Evolutionary conservation across 2,797 vertebrate genomes (phyloP), one percentile per base, ranked within the genome.

Genomic region (Scolopax rusticola): DNA sequence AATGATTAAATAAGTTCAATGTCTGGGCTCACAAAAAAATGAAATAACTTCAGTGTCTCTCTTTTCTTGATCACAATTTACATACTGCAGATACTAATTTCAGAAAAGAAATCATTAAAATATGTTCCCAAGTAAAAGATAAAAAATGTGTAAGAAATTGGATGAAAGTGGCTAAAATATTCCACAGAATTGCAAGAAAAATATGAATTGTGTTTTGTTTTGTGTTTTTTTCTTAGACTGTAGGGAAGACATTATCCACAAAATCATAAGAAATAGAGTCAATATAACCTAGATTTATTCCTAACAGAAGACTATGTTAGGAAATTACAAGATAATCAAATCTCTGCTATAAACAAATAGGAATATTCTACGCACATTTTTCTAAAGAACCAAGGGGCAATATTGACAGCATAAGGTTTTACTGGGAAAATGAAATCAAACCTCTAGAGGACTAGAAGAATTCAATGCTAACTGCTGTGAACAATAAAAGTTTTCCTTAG

Each of bases 321-420:
- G 85, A 96, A 95, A 95, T 95, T 90, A 93, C 47, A 89, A 88
- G 89, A 90, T 93, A 95, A 96, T 95, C 43, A 95, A 63, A 91
- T 93, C 83, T 93, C 28, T 3, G 11, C 84, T 91, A 19, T 67
- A 93, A 95, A 89, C 73, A 90, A 96, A 93, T 69, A 53, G 80
- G 63, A 95, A 79, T 47, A 91, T 86, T 91, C 73, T 83, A 69
- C 17, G 23, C 77, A 74, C 73, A 91, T 93, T 93, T 88, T 91
- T 84, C 70, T 87, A 19, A 84, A 84, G 80, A 95, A 84, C 63
- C 51, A 64, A 81, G 83, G 63, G 77, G 85, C 74, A 91, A 86
- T 95, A 95, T 70, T 90, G 87, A 79, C 83, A 95, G 83, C 51
- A 20, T 45, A 87, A 93, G 67, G 54, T 88, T 95, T 94, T 94